Evolutionary conservation across 2,888 invertebrate genomes (phyloP).

Genomic region (Ceraclea dissimilis): DNA sequence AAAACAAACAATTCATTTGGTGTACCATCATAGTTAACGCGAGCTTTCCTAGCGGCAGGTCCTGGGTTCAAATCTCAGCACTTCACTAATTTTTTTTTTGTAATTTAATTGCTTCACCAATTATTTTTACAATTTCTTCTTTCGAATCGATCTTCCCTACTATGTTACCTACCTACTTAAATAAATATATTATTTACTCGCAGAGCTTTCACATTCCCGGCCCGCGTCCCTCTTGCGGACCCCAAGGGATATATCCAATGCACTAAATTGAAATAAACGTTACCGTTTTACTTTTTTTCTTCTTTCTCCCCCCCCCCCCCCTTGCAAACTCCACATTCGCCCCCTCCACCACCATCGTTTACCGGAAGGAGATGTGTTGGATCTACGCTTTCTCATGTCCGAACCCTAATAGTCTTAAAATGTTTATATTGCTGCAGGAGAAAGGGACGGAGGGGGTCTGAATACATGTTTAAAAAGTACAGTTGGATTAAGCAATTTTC

Average conservation of each 20-base stretch:
- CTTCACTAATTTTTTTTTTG: too few relatives aligned
- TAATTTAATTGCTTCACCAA: too few relatives aligned
- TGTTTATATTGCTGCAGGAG: not conserved
- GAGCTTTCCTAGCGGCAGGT: too few relatives aligned
- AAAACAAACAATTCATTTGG: too few relatives aligned
- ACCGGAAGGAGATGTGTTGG: too few relatives aligned
- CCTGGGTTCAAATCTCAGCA: too few relatives aligned
- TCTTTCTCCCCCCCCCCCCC: not conserved
- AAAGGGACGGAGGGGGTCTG: too few relatives aligned
- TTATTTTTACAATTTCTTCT: too few relatives aligned
- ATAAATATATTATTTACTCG: not conserved
- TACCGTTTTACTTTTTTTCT: slow-evolving; percentile 23
- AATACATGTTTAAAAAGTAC: too few relatives aligned
- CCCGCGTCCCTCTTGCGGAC: slow-evolving; percentile 17
- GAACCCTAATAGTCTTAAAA: not conserved
- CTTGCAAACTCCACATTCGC: not conserved
- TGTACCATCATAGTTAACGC: too few relatives aligned
- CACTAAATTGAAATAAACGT: slow-evolving; percentile 27
- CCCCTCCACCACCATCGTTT: too few relatives aligned
- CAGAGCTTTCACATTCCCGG: slow-evolving; percentile 9
- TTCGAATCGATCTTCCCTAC: not conserved
- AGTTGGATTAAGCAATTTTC: too few relatives aligned
- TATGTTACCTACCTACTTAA: not conserved
- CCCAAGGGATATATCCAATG: slow-evolving; percentile 23
- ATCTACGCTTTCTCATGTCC: not conserved